Evolutionary conservation across 2,888 invertebrate species (phyloP), one percentile per base, ranked within the genome.

Genomic region (Palloptera scutellata): DNA sequence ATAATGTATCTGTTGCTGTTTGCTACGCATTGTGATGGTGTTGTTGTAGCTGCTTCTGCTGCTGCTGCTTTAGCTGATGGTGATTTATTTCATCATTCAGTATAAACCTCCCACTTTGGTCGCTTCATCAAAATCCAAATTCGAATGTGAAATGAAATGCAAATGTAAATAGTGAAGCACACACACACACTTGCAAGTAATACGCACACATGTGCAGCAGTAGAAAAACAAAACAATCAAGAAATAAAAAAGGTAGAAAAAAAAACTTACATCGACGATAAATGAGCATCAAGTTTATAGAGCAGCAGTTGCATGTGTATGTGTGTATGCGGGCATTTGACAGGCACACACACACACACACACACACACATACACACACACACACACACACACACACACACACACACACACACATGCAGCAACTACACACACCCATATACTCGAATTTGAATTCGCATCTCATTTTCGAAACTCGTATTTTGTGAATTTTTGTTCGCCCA

Each of bases 141-240:
- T 71, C 75, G 77, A 79, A 57, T 30, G 30, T 70, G 70, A 70
- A 82, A 81, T 81, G 80, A 80, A 81, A 80, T 81, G 80, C 81
- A 82, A 81, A 81, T 82, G 78, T 80, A 65, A 62, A 62, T 64
- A 70, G 12, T 20, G 40, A 19, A 30, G 40, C 53, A 19, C 2
- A 10, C n/a, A 30, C 30, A 19, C 48, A 30, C n/a, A n/a, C 12
- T 9, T n/a, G 48, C 11, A 15, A 30, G 6, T 30, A 30, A 11
- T 12, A 53, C 13, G 15, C 11, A 51, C 17, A n/a, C 41, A 17
- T 40, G 45, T 42, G 20, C 9, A n/a, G 64, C 55, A 51, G 6
- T 20, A 43, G 59, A 15, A 51, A 58, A 62, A 67, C 58, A 51
- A 30, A 54, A 61, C 20, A 9, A 57, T 4, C 13, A 10, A 57